Evolutionary conservation across 2,888 invertebrate genomes (phyloP), one percentile per base, ranked within the genome.

Genomic region (Trachelus tabidus): DNA sequence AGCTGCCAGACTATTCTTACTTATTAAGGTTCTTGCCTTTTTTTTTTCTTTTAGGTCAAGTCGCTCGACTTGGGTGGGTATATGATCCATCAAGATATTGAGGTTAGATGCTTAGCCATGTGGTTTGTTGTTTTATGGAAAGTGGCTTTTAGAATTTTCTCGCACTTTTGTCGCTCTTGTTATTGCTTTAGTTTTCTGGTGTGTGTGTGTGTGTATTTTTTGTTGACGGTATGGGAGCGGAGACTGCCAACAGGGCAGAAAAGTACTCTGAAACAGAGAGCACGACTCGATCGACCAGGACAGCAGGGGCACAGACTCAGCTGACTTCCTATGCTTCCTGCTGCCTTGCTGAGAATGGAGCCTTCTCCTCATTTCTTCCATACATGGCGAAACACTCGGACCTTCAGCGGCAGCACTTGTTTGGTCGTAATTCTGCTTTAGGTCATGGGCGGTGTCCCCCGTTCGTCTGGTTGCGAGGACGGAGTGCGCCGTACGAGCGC

Each of bases 321-420:
- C 56, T 23, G 23, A 56, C 80, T 77, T 88, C 81, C 81, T 85
- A 78, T 4, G 79, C 56, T 33, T 82, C 77, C 84, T 90, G 87
- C 30, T 83, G 76, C 81, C 88, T 85, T 83, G 88, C 80, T 90
- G 83, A 56, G 56, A 77, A 81, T 81, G 80, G 84, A 88, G 86
- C 87, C 88, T 90, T 91, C 90, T 90, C 88, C 89, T 90, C 88
- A 89, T 89, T 90, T 89, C 90, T 89, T 90, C 88, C 88, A 84
- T 89, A 87, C 86, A 86, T 87, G 87, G 87, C 84, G 83, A 86
- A 85, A 81, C 83, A 75, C 80, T 83, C 79, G 82, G 83, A 78
- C 80, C 80, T 80, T 31, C 76, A 77, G 86, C 79, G 87, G 88
- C 89, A 87, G 88, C 89, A 89, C 88, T 87, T 86, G 87, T 87